Base-by-base conservation (phyloP, 2,113 vertebrate genomes). In the Neogale vison region DNA sequence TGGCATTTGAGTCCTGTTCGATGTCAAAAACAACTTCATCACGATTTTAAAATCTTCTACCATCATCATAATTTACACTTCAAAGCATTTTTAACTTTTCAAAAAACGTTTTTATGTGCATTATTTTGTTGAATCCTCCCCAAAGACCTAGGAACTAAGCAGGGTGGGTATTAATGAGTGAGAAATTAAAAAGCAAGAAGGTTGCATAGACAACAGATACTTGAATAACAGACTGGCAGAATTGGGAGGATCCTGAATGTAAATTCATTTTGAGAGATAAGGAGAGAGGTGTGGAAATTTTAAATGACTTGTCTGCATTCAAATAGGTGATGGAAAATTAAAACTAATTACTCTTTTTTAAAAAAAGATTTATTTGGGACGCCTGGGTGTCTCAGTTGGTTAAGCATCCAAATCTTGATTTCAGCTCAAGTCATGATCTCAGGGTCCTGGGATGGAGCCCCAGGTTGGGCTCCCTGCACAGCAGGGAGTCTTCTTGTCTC, bases 181-280 rank as follows among this genome's bases (percentile, higher is more conserved):
- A 95, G 57, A 96, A 69, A 76, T 87, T 13, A 26, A 83, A 95
- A 95, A 76, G 61, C n/a, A 74, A 69, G 85, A 95, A 34, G n/a
- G 55, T 82, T 63, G 57, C 71, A 15, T 24, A 31, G 8, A 77
- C 83, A 81, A 7, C 36, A 96, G 86, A 81, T 74, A 23, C 7
- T 94, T 94, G 36, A 89, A 57, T 87, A 94, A 90, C 31, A 93
- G 42, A 89, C 59, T 92, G 84, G n/a, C 31, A 84, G 74, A 92
- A 92, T 3, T 87, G 80, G 42, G 87, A 83, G 31, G 7, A 24
- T 92, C 59, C 55, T 92, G 47, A 55, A 15, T 80, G 39, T 50
- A 36, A 83, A 84, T 50, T 92, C 15, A 79, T 87, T 97, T 95
- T 92, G 80, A 92, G 96, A 94, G 74, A 80, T 96, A 93, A 95